A percentile compares a stretch with the other conserved stretches of the same genome.
Conservation (phyloP, 2,113 vertebrate genomes). For the Lampris megalopsis region DNA sequence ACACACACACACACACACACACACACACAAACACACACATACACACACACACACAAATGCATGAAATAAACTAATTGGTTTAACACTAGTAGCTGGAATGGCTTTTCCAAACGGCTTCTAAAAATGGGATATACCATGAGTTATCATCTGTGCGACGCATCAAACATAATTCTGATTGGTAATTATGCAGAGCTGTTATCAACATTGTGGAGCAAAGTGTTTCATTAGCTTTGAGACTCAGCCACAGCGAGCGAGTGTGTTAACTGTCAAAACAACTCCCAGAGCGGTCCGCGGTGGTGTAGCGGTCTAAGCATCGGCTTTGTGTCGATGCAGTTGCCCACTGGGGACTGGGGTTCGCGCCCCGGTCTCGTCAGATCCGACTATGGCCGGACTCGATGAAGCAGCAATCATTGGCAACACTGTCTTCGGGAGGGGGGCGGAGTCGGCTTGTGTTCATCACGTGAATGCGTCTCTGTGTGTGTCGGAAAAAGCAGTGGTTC, state of each 20-base stretch:
- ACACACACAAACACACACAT: conserved; percentile 26
- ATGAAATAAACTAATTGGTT: conserved; percentile 27
- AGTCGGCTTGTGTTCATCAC: too few relatives aligned
- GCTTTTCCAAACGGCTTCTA: conserved; percentile 17
- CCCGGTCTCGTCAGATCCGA: too few relatives aligned
- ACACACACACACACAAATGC: conserved; percentile 5
- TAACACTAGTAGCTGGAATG: conserved; percentile 19
- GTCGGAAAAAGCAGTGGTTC: too few relatives aligned
- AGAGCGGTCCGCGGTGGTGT: neutral
- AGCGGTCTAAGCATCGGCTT: too few relatives aligned
- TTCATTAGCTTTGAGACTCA: neutral
- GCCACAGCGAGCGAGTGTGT: neutral
- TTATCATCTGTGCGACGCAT: too few relatives aligned
- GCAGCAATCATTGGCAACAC: too few relatives aligned
- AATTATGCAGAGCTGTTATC: neutral
- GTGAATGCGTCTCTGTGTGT: too few relatives aligned
- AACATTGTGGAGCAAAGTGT: neutral
- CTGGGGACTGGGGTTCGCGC: too few relatives aligned
- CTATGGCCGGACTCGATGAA: too few relatives aligned
- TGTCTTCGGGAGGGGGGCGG: too few relatives aligned
- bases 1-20: conserved; percentile 10
- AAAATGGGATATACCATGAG: neutral
- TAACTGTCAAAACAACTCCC: neutral
- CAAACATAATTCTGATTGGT: neutral
- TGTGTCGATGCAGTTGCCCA: too few relatives aligned